Conservation (phyloP, 2,113 vertebrate species). For the Stictonetta naevosa region DNA sequence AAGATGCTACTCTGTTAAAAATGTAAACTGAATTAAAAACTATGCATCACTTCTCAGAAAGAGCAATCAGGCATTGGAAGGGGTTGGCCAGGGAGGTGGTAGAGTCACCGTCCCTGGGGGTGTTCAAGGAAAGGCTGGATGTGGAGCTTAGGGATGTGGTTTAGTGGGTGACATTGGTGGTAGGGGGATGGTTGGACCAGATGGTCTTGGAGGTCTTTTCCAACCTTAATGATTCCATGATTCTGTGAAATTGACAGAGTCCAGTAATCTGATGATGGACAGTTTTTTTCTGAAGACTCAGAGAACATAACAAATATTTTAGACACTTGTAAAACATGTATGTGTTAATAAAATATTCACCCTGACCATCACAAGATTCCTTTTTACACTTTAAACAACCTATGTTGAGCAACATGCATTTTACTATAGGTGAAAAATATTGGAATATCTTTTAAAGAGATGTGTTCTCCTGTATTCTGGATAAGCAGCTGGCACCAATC, state of each 20-base stretch:
- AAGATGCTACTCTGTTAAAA: background rate
- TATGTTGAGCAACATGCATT: background rate
- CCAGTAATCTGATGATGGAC: background rate
- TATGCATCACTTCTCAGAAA: background rate
- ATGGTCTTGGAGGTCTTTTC: too few relatives aligned
- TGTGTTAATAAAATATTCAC: background rate
- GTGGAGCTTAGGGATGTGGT: too few relatives aligned
- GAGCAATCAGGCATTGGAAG: too few relatives aligned
- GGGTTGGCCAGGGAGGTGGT: too few relatives aligned
- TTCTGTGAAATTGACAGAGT: background rate
- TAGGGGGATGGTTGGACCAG: too few relatives aligned
- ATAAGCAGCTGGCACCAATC: background rate
- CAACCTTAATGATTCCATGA: background rate
- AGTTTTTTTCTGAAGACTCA: background rate
- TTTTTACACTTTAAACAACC: background rate
- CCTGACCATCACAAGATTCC: background rate
- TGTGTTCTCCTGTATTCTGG: background rate
- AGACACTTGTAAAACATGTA: background rate
- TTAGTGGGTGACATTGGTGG: too few relatives aligned
- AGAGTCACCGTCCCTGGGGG: too few relatives aligned
- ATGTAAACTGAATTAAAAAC: background rate
- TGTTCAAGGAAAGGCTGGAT: too few relatives aligned
- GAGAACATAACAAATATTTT: background rate
- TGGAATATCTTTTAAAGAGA: background rate
- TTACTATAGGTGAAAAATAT: background rate